Conservation (phyloP, 2,797 vertebrate species). For the Hephaestus fuliginosus region DNA sequence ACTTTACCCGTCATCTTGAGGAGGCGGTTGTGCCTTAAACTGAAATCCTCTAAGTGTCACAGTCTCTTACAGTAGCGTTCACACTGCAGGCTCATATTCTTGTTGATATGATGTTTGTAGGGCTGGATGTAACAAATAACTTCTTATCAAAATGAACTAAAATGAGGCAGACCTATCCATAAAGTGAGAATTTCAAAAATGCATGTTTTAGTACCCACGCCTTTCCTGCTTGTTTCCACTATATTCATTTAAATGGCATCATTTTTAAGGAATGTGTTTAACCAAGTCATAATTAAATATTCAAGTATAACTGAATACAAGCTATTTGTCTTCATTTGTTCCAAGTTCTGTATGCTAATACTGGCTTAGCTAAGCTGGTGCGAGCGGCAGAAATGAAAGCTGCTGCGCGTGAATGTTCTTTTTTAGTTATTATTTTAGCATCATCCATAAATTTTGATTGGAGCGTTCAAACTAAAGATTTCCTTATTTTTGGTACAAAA, state of each 20-base stretch:
- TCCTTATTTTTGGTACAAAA: not conserved
- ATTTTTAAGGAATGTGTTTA: not conserved
- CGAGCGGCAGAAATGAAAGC: not conserved
- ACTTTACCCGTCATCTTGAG: slow-evolving; percentile 68
- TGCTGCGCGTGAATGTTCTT: not conserved
- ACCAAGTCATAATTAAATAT: not conserved
- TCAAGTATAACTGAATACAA: not conserved
- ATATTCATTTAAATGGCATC: not conserved
- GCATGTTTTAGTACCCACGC: not conserved
- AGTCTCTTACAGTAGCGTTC: not conserved
- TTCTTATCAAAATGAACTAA: not conserved
- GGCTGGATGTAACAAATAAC: not conserved
- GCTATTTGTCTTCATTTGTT: not conserved
- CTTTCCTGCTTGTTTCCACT: not conserved
- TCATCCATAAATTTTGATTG: not conserved
- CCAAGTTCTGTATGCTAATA: not conserved
- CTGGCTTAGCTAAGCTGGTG: not conserved
- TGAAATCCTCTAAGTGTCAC: not conserved
- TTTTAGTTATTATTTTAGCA: not conserved
- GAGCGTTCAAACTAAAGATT: not conserved
- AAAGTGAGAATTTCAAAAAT: not conserved
- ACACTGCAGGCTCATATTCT: not conserved
- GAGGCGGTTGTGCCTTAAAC: not conserved
- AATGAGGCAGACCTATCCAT: not conserved
- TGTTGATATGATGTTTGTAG: not conserved